Evolutionary conservation across 2,888 invertebrate genomes (phyloP), one percentile per base, ranked within the genome.

Genomic region (Plemyria rubiginata): DNA sequence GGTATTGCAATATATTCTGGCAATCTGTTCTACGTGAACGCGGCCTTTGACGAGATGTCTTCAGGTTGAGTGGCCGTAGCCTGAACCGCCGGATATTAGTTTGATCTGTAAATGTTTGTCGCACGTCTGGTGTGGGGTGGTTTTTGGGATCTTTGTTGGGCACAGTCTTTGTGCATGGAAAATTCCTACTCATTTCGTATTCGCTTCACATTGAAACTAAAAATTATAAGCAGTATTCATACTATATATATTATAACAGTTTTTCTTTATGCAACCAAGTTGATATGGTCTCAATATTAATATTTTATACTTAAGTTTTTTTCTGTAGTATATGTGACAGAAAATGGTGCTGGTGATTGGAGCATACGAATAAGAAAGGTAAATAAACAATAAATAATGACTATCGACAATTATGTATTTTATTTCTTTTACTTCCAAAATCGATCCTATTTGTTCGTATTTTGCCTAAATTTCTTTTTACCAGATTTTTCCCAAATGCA

Each of bases 31-130:
- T 41, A 38, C 29, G 50, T 60, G 9, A 55, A 43, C 16, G 43
- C 36, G 22, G 50, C 36, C 41, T 60, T 54, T 56, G 52, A 55
- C 51, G 29, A n/a, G n/a, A 40, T 46, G 51, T 50, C 54, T 51
- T 58, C 43, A 43, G 41, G 54, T 54, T 32, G 51, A 52, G 38
- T 22, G 51, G 51, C 22, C 53, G 53, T 29, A 49, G 16, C 7
- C 38, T 15, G 16, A 32, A 52, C 51, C 52, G 29, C 15, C 29
- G 58, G 54, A 54, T 62, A 58, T 60, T 63, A 60, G 63, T 55
- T 53, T 55, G 55, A 55, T 52, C 41, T 63, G 59, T 52, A 48
- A 58, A 59, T 63, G 55, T 59, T 59, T 58, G 54, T 36, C 38
- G 16, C 36, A 32, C 55, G 12, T 45, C 45, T 45, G 16, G 16